A percentile compares a stretch with the other conserved stretches of the same genome.
Evolutionary conservation across 30 jellyfish, hydroid and myxozoan genomes (phyloP).

Genomic region (Cassiopea andromeda): DNA sequence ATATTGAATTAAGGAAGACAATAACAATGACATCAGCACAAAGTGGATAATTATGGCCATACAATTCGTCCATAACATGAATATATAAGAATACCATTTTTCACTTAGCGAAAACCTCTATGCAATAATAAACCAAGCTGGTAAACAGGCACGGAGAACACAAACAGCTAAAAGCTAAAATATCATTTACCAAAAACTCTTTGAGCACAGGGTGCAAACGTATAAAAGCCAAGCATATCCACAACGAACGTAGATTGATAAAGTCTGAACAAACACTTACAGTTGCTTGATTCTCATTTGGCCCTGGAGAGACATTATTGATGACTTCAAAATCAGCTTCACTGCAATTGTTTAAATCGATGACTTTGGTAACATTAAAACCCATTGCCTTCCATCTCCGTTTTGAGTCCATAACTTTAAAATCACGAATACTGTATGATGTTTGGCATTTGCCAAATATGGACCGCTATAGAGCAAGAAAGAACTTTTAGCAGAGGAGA

Average conservation of each 20-base stretch:
- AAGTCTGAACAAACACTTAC: slow-evolving; percentile 21
- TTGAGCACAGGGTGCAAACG: not conserved
- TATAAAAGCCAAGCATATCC: not conserved
- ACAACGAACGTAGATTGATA: too few species aligned
- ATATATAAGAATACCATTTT: too few species aligned
- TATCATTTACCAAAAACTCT: too few species aligned
- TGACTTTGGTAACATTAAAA: slow-evolving; percentile 65
- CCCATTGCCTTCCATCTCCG: slow-evolving; percentile 45
- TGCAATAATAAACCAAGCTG: too few species aligned
- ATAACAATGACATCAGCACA: too few species aligned
- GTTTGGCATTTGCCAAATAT: slow-evolving; percentile 73
- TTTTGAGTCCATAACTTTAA: slow-evolving; percentile 13
- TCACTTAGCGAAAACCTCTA: too few species aligned
- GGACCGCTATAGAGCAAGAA: slow-evolving; percentile 17
- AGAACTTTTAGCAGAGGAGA: not conserved
- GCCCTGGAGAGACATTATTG: slow-evolving; percentile 58
- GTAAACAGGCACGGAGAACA: too few species aligned
- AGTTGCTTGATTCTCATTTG: slow-evolving; percentile 27
- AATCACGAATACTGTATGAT: slow-evolving; percentile 60
- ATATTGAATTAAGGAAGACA: too few species aligned
- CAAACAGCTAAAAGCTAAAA: too few species aligned
- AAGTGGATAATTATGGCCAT: too few species aligned
- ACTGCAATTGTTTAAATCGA: slow-evolving; percentile 63
- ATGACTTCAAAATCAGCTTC: slow-evolving; percentile 31
- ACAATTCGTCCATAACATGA: too few species aligned